Base-by-base conservation (phyloP, 2,113 vertebrate species). In the Embiotoca jacksoni region DNA sequence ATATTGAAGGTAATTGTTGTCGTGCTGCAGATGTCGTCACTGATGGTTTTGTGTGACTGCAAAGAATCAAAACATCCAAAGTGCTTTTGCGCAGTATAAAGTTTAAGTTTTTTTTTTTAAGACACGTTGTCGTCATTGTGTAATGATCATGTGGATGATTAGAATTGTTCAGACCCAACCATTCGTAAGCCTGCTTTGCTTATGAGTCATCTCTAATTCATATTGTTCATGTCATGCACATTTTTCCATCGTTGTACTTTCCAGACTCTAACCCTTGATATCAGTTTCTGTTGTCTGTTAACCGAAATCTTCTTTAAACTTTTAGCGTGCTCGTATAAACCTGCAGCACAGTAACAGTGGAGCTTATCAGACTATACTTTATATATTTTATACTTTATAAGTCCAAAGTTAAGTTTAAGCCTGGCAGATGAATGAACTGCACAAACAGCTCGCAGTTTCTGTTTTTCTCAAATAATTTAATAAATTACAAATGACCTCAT, bases 201-300 rank as follows among this genome's bases (percentile, higher is more conserved):
- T 32, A 0, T 63, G 57, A 75, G 30, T 71, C 60, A 72, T 32
- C 31, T 5, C 36, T 36, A 23, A 71, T 9, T 79, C 60, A 59
- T 16, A 3, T 8, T 8, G 6, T 23, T 7, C 33, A 11, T 36
- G 35, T 8, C 10, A 5, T 53, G 44, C n/a, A 11, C n/a, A 7
- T 0, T 31, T 75, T 76, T 82, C 72, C 66, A 37, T 31, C 36
- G 49, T 35, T 63, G 13, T 3, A 50, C 30, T 69, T 75, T 74
- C 57, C 10, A 62, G 0, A 15, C 3, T 6, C 15, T 37, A 7
- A 37, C 23, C 23, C 23, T 47, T 47, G 46, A 7, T 10, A 47
- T 14, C 46, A 3, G 49, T 15, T 3, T 9, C 31, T 44, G n/a
- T 7, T 41, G 5, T 31, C 15, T 30, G 14, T 67, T 14, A 10